These are phyloP conservation scores for Limenitis camilla DNA, from an alignment of 2,888 invertebrate species.

Conservation along the genomic window DNA sequence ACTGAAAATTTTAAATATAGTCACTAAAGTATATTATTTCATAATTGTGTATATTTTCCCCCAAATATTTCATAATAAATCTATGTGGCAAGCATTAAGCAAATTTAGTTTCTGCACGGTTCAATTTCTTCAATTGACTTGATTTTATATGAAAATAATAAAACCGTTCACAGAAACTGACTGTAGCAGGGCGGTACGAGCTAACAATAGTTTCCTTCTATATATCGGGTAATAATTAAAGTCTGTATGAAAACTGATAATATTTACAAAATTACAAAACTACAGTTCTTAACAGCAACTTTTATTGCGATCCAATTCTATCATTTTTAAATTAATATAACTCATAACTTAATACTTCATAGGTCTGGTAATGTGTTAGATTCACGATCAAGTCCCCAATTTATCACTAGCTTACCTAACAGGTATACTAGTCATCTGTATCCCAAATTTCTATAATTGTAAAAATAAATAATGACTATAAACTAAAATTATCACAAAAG, in stretches of 20 bases:
- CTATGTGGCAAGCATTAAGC: slow-evolving; percentile 13
- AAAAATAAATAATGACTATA: too few species aligned
- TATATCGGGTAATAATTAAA: not conserved
- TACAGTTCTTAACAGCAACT: too few species aligned
- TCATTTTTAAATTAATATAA: too few species aligned
- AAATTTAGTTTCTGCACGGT: not conserved
- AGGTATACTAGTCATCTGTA: too few species aligned
- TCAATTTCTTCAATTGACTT: not conserved
- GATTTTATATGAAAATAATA: not conserved
- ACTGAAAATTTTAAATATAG: slow-evolving; percentile 6
- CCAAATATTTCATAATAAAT: too few species aligned
- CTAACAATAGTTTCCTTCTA: not conserved
- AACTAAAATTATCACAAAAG: too few species aligned
- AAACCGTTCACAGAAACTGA: not conserved
- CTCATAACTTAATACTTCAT: too few species aligned
- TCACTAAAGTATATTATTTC: not conserved
- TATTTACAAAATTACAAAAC: not conserved
- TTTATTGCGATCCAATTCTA: too few species aligned
- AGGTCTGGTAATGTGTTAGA: too few species aligned
- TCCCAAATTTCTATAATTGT: too few species aligned
- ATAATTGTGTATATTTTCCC: not conserved
- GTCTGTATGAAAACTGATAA: not conserved
- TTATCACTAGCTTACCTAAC: too few species aligned
- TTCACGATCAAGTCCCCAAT: too few species aligned
- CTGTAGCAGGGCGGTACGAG: not conserved